Evolutionary conservation across 2,113 vertebrate species (phyloP).

Genomic region (Empidonax alnorum): DNA sequence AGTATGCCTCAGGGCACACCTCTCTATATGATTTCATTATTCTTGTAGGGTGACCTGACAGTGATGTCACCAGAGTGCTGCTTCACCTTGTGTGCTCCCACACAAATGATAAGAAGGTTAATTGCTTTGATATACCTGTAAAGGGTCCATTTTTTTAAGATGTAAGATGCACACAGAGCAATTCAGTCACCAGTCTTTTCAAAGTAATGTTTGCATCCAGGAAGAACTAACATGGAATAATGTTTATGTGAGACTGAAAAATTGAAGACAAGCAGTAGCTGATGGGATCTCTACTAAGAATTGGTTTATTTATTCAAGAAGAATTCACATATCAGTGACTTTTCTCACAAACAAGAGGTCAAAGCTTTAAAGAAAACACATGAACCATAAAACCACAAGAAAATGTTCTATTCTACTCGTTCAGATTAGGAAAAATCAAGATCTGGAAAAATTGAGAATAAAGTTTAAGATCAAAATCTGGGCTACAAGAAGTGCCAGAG

Average conservation of each 20-base stretch:
- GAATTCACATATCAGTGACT: not conserved
- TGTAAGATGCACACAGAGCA: not conserved
- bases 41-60: constrained; percentile 66
- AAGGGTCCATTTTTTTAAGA: constrained; percentile 21
- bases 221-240: not conserved
- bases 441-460: not conserved
- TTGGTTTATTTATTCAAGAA: constrained; percentile 40
- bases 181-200: not conserved
- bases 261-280: constrained; percentile 5
- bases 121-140: constrained; percentile 52
- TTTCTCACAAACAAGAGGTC: not conserved
- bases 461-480: not conserved
- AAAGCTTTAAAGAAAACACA: not conserved
- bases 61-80: constrained; percentile 64
- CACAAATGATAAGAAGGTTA: constrained; percentile 62
- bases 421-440: not conserved
- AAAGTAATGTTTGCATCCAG: constrained; percentile 40
- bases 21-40: constrained; percentile 73
- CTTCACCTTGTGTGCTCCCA: constrained; percentile 54
- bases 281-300: constrained; percentile 18
- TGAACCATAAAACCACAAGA: not conserved
- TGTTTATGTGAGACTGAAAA: not conserved
- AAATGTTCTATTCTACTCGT: not conserved
- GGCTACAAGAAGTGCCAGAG: not conserved
- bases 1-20: constrained; percentile 65